Percentiles rank a stretch among this genome's conserved stretches.
These are phyloP conservation scores for Pyrrhosoma nymphula DNA, from an alignment of 2,888 invertebrate genomes.

Conservation along the genomic window DNA sequence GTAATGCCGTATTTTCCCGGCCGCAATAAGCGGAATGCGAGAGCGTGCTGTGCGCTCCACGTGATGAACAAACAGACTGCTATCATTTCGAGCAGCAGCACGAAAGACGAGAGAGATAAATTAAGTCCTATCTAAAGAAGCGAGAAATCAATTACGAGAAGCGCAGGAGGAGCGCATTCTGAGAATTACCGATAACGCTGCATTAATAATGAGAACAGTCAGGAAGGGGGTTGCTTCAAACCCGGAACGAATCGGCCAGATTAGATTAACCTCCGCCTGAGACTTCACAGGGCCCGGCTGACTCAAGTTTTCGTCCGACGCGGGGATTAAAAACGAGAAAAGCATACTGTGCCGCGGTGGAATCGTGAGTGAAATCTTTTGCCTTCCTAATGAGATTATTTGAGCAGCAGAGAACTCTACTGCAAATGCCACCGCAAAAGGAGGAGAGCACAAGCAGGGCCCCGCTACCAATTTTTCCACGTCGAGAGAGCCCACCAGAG, in stretches of 20 bases:
- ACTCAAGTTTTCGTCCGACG: neutral
- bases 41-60: neutral
- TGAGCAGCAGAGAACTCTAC: neutral
- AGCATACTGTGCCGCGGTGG: neutral
- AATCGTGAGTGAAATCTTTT: neutral
- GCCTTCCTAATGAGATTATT: neutral
- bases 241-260: neutral
- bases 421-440: neutral
- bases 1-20: neutral
- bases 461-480: neutral
- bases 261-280: neutral
- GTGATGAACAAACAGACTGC: neutral
- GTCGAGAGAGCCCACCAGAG: neutral
- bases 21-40: neutral
- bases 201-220: slow-evolving; percentile 25
- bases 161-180: neutral
- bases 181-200: slow-evolving; percentile 28
- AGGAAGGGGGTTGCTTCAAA: neutral
- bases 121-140: neutral
- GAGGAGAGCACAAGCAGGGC: neutral
- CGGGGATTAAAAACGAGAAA: neutral
- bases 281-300: neutral
- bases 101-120: neutral
- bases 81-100: neutral
- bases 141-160: slow-evolving; percentile 9